Percentiles rank a stretch among this genome's conserved stretches.
Evolutionary conservation across 92 coral and sea anemone species (phyloP).

Genomic region (Phymanthus crucifer): DNA sequence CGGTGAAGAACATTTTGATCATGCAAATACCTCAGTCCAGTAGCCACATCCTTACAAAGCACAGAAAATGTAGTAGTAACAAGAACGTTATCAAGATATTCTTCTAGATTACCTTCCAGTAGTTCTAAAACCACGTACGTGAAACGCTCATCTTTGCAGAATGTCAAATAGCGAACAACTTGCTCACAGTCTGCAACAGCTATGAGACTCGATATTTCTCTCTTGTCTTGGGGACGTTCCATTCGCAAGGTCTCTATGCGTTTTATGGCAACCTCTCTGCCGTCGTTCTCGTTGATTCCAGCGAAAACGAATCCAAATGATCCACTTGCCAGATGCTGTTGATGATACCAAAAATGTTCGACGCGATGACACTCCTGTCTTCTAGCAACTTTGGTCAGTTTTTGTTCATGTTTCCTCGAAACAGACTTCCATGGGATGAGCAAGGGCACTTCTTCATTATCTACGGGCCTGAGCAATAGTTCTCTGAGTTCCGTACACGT

Average conservation of each 20-base stretch:
- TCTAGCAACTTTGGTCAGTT: no score
- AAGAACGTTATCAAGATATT: slow-evolving; percentile 3
- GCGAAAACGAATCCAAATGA: slow-evolving; percentile 1
- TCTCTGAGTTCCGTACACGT: no score
- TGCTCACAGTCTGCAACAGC: slow-evolving; percentile 18
- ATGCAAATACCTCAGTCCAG: slow-evolving; percentile 17
- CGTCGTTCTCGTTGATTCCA: not conserved
- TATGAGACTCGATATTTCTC: slow-evolving; percentile 26
- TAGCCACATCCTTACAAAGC: slow-evolving; percentile 35
- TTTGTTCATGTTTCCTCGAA: no score
- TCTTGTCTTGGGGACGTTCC: not conserved
- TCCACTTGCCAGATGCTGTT: not conserved
- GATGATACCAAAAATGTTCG: not conserved
- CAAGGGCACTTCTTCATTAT: no score
- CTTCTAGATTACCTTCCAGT: slow-evolving; percentile 22
- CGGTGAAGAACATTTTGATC: slow-evolving; percentile 26
- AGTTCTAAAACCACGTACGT: not conserved
- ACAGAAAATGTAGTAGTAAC: no score
- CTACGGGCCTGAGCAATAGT: no score
- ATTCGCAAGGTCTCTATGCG: slow-evolving; percentile 9
- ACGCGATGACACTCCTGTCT: not conserved
- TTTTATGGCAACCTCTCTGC: slow-evolving; percentile 41
- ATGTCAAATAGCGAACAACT: slow-evolving; percentile 17
- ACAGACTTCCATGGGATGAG: no score
- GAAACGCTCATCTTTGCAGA: not conserved